These are phyloP conservation scores for Pogonus chalceus DNA, from an alignment of 1,140 invertebrate genomes.

Conservation along the genomic window DNA sequence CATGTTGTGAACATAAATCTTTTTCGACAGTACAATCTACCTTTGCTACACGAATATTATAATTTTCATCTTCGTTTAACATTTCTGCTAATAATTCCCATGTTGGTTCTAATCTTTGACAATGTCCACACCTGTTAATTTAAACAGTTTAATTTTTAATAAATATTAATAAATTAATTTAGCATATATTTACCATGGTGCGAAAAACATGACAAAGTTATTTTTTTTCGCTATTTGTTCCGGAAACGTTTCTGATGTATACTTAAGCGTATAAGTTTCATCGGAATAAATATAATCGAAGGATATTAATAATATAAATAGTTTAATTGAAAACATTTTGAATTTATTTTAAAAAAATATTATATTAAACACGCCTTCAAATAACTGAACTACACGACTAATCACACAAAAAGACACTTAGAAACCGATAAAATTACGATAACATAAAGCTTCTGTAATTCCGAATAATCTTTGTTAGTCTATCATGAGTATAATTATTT, in stretches of 20 bases:
- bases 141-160: conserved; percentile 6
- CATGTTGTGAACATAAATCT: conserved; percentile 56
- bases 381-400: no score
- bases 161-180: not conserved
- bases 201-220: conserved; percentile 70
- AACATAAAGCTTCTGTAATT: no score
- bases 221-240: conserved; percentile 47
- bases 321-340: no score
- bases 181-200: conserved; percentile 54
- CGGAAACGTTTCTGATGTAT: conserved; percentile 42
- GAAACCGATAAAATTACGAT: no score
- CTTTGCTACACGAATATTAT: conserved; percentile 57
- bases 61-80: conserved; percentile 49
- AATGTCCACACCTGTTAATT: conserved; percentile 56
- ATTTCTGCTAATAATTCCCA: conserved; percentile 64
- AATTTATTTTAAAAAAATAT: no score
- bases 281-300: no score
- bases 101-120: conserved; percentile 53
- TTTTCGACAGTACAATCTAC: conserved; percentile 69
- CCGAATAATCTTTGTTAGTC: no score
- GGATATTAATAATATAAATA: no score
- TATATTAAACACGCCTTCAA: no score
- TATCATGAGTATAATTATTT: no score
- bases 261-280: conserved; percentile 33
- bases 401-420: no score